Evolutionary conservation across 2,113 vertebrate species (phyloP).

Genomic region (Acanthisitta chloris): DNA sequence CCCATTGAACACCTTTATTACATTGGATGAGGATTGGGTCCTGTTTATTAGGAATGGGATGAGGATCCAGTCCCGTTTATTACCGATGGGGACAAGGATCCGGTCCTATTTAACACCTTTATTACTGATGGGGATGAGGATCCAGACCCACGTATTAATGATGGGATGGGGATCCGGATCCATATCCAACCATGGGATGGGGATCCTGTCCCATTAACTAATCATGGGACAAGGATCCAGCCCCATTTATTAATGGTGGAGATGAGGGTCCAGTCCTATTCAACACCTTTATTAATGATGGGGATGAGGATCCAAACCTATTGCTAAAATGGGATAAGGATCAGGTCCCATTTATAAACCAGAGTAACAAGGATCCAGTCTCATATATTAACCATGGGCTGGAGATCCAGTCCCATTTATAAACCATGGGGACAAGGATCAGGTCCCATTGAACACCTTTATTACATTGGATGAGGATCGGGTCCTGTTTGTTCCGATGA

Average conservation of each 20-base stretch:
- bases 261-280: neutral
- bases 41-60: too few relatives aligned
- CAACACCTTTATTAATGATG: neutral
- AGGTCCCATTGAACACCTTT: too few relatives aligned
- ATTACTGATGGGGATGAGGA: neutral
- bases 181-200: accelerated
- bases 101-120: accelerated
- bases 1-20: neutral
- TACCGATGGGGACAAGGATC: neutral
- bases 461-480: too few relatives aligned
- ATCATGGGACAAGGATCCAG: neutral
- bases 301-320: neutral
- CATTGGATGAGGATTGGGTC: too few relatives aligned
- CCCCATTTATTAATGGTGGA: neutral
- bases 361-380: too few relatives aligned
- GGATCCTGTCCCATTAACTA: neutral
- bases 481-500: too few relatives aligned
- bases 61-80: too few relatives aligned
- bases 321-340: neutral
- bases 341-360: neutral
- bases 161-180: neutral
- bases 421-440: too few relatives aligned
- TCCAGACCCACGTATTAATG: neutral
- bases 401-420: too few relatives aligned
- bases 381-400: too few relatives aligned